Evolutionary conservation across 1,140 invertebrate species (phyloP), one percentile per base, ranked within the genome.

Genomic region (Holotrichia oblita): DNA sequence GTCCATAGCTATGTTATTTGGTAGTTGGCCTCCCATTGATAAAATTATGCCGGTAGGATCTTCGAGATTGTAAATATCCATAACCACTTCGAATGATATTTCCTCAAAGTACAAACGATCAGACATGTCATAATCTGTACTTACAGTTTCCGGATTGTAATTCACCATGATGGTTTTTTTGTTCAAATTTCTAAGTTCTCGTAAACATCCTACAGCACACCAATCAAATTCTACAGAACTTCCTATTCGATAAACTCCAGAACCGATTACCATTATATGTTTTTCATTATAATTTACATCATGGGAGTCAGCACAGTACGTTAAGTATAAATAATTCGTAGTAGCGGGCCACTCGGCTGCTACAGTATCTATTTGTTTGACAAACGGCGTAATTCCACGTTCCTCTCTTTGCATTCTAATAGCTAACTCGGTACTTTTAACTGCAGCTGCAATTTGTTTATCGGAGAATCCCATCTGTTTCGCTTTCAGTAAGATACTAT

Each of bases 181-280:
- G 0, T 92, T 92, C 64, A 98, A 90, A 81, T 95, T 94, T 81
- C 95, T 91, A 14, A 99, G 86, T 87, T 99, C 97, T 77, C 94
- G 89, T 40, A 99, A 90, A 86, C 98, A 99, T 40, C 97, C 96
- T 9, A 99, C 98, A 55, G 98, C 98, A 87, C 98, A 99, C 95
- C 98, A 99, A 88, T 99, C 99, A 88, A 99, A 99, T 88, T 99
- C 99, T 0, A 99, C 99, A 0, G 97, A 99, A 83, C 97, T 98
- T 4, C 99, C 99, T 81, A 99, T 99, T 77, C 99, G 90, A 86
- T 99, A 99, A 0, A 99, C 99, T 2, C 99, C 99, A 17, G 98
- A 99, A 14, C 99, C 95, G 74, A 96, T 91, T 0, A 97, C 95
- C 91, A 97, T 96, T 2, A 92, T 93, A 82, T 93, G 93, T 20